Evolutionary conservation across 2,888 invertebrate genomes (phyloP), one percentile per base, ranked within the genome.

Genomic region (Polydrusus cervinus): DNA sequence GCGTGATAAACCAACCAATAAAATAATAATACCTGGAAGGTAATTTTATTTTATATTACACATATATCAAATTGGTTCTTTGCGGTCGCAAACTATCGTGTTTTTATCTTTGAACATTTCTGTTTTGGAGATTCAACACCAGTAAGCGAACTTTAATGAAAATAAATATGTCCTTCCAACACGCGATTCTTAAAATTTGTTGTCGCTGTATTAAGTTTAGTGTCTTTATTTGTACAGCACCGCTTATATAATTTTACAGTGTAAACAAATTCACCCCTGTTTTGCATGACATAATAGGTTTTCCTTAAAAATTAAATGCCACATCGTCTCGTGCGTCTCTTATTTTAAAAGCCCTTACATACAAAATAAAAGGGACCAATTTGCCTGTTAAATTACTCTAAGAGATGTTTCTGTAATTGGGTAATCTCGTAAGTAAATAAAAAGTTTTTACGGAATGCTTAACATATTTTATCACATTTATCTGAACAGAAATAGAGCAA

Each of bases 151-250:
- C 34, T 53, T 43, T 70, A 75, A 71, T 71, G 66, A 61, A 71
- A 75, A 75, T 75, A 75, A 66, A 71, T 70, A 71, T 71, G 66
- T 71, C 55, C 75, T 38, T 10, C 25, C 16, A 64, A 61, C 71
- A 71, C 75, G 71, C 71, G 57, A 71, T 71, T 61, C 61, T 51
- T 57, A 14, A 71, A 71, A 75, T 71, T 75, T 71, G 71, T 71
- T 74, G 45, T 64, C 73, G 10, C 18, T 62, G 30, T 53, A 30
- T 62, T 61, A 47, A 25, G n/a, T 25, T 47, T 47, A 47, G 55
- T 47, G 70, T 70, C 74, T 74, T 60, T 65, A 74, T 74, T 74
- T 73, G 49, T 70, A 62, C 45, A 10, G 43, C 30, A 66, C 51
- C 14, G 57, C 55, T 67, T 67, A 20, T 67, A 55, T 60, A 68